phyloP scores from a whole-genome alignment of 1,140 invertebrate species.

The Pentalonia nigronervosa region DNA sequence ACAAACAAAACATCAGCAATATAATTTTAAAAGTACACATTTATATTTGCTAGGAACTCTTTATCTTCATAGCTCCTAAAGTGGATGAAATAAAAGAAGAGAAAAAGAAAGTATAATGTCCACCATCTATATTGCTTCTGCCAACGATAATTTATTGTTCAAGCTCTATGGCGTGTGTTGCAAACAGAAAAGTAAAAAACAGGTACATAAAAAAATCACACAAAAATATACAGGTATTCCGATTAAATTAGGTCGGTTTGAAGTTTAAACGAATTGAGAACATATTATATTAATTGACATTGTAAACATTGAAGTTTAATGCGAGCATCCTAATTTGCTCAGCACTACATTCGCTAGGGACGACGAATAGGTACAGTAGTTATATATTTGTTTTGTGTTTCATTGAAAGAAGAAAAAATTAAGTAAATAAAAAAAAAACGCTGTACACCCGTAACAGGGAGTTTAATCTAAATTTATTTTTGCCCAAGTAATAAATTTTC shows the following conservation, averaged over 20 bases:
- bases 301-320: not conserved
- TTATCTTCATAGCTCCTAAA: slow-evolving; percentile 37
- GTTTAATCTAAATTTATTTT: slow-evolving; percentile 37
- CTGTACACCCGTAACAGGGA: not conserved
- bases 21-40: slow-evolving; percentile 49
- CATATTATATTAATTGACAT: not conserved
- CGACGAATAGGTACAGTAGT: not conserved
- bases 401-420: not conserved
- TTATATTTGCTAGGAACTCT: slow-evolving; percentile 35
- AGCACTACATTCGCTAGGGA: not conserved
- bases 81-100: slow-evolving; percentile 23
- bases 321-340: not conserved
- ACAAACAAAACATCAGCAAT: slow-evolving; percentile 45
- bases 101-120: not conserved
- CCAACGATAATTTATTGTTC: not conserved
- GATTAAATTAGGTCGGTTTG: not conserved
- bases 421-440: not conserved
- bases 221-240: not conserved
- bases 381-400: slow-evolving; percentile 16
- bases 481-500: slow-evolving; percentile 36
- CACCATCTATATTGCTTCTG: not conserved
- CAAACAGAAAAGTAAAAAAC: not conserved
- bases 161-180: not conserved
- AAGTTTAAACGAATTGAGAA: not conserved
- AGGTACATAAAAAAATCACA: not conserved